phyloP scores from a whole-genome alignment of 1,140 invertebrate genomes.

The Cotesia vestalis region DNA sequence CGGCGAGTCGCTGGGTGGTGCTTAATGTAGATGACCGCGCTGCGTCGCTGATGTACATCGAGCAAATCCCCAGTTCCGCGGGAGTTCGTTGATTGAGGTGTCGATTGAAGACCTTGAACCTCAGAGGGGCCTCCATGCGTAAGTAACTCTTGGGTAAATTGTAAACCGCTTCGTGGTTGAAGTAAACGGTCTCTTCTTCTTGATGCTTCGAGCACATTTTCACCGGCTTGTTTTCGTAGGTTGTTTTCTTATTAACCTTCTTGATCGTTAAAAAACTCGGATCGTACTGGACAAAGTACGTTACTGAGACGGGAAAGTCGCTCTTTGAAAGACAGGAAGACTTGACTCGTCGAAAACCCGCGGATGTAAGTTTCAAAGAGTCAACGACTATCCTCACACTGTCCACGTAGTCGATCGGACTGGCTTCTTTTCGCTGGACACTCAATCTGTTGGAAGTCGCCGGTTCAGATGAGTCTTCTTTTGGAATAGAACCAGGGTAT shows the following conservation, averaged over 20 bases:
- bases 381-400: slow-evolving; percentile 53
- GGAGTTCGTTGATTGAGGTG: slow-evolving; percentile 54
- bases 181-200: slow-evolving; percentile 51
- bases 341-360: slow-evolving; percentile 57
- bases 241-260: slow-evolving; percentile 45
- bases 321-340: slow-evolving; percentile 53
- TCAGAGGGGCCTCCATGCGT: slow-evolving; percentile 43
- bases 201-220: slow-evolving; percentile 55
- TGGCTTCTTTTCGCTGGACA: slow-evolving; percentile 36
- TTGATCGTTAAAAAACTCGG: slow-evolving; percentile 41
- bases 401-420: slow-evolving; percentile 48
- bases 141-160: slow-evolving; percentile 48
- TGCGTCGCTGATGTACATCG: slow-evolving; percentile 48
- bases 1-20: slow-evolving; percentile 47
- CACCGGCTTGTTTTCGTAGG: slow-evolving; percentile 46
- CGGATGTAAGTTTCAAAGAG: slow-evolving; percentile 51
- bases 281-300: slow-evolving; percentile 57
- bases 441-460: not conserved
- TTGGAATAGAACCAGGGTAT: not conserved
- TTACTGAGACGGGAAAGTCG: slow-evolving; percentile 47
- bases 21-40: slow-evolving; percentile 45
- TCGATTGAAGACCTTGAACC: slow-evolving; percentile 55
- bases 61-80: slow-evolving; percentile 55
- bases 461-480: not conserved
- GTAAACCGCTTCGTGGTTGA: slow-evolving; percentile 54